Conservation (phyloP, 2,113 vertebrate species). For the Excalfactoria chinensis region DNA sequence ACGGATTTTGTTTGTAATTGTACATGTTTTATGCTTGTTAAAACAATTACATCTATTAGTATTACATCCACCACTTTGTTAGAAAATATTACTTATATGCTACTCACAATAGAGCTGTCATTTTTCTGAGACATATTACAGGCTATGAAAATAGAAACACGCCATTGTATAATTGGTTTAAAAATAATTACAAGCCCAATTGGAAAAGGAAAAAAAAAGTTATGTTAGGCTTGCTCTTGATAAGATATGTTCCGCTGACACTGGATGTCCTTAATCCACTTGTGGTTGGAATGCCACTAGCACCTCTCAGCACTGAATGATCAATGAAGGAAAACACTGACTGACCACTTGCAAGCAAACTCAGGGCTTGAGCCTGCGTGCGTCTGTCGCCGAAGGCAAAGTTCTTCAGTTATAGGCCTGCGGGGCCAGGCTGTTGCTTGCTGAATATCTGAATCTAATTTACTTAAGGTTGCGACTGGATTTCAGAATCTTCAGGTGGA, state of each 20-base stretch:
- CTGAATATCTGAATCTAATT: not conserved
- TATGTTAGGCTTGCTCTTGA: not conserved
- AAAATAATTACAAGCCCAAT: not conserved
- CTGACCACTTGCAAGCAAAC: not conserved
- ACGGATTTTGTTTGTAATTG: not conserved
- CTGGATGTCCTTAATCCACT: not conserved
- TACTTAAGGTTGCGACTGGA: rapidly evolving
- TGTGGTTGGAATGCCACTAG: not conserved
- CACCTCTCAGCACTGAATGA: not conserved
- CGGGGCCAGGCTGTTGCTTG: not conserved
- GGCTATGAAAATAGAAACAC: slow-evolving; percentile 58
- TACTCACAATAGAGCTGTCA: slow-evolving; percentile 15
- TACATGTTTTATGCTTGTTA: slow-evolving; percentile 30
- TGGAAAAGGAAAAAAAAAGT: not conserved
- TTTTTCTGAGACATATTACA: not conserved
- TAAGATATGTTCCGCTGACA: not conserved
- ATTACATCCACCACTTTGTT: slow-evolving; percentile 40
- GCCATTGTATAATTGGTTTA: not conserved
- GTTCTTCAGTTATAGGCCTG: not conserved
- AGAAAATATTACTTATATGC: slow-evolving; percentile 41
- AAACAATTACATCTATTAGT: slow-evolving; percentile 35
- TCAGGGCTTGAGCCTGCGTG: not conserved
- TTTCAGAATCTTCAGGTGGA: not conserved
- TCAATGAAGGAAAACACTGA: rapidly evolving
- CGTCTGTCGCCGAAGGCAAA: not conserved